These are phyloP conservation scores for Acleris laterana DNA, from an alignment of 2,888 invertebrate genomes.

Conservation along the genomic window DNA sequence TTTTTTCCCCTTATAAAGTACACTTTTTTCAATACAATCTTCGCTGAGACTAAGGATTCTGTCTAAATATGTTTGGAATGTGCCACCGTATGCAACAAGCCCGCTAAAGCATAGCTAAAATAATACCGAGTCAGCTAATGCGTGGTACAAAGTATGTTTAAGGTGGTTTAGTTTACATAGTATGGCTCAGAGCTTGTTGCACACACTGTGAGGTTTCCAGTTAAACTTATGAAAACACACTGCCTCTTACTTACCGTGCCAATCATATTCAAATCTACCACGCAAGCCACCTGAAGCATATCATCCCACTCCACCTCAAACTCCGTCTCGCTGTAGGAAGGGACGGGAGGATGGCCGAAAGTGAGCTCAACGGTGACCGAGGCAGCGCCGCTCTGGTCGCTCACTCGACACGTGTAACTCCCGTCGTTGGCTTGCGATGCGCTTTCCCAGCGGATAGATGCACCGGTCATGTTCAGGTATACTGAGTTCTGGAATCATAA, in stretches of 20 bases:
- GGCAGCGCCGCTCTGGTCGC: conserved; percentile 7
- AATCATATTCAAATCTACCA: neutral
- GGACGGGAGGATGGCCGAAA: conserved; percentile 6
- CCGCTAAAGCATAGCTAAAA: no score
- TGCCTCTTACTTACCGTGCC: conserved; percentile 8
- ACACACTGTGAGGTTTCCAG: no score
- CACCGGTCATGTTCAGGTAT: conserved; percentile 1
- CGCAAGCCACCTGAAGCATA: neutral
- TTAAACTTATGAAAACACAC: no score
- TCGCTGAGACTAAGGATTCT: no score
- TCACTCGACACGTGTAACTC: conserved; percentile 29
- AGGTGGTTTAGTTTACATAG: no score
- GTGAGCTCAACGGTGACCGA: conserved; percentile 16
- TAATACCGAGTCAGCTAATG: no score
- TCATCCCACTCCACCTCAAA: neutral
- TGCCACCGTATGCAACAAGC: no score
- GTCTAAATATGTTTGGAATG: no score
- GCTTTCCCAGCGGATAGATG: conserved; percentile 5
- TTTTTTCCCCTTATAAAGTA: no score
- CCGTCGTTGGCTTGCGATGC: neutral
- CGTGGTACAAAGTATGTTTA: no score
- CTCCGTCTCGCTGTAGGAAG: neutral
- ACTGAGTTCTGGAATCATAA: neutral
- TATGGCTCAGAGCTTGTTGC: no score
- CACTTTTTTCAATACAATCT: no score